phyloP scores from a whole-genome alignment of 2,113 vertebrate species.

The Gymnobelideus leadbeateri region DNA sequence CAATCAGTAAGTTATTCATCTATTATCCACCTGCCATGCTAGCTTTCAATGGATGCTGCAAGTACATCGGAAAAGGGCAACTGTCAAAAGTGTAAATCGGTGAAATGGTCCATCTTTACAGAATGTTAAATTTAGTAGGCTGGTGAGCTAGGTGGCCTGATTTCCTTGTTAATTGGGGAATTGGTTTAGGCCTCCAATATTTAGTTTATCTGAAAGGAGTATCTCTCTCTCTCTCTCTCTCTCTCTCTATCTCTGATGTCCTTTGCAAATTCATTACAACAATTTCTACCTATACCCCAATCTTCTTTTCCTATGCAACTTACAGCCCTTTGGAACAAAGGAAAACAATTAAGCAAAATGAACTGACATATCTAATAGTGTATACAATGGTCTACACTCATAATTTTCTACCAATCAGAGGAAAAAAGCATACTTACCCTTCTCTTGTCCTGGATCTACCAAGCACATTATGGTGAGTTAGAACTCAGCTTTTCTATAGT shows the following conservation, averaged over 20 bases:
- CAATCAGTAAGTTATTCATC: slow-evolving; percentile 5
- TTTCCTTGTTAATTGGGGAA: neutral
- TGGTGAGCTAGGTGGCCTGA: neutral
- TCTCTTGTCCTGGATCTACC: neutral
- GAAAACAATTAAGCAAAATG: neutral
- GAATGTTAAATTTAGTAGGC: neutral
- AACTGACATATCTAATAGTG: neutral
- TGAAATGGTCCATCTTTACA: neutral
- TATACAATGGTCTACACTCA: neutral
- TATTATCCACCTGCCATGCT: slow-evolving; percentile 18
- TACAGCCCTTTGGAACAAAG: neutral
- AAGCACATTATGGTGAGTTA: neutral
- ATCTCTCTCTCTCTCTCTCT: neutral
- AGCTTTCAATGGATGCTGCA: neutral
- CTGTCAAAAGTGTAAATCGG: slow-evolving; percentile 13
- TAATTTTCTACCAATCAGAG: neutral
- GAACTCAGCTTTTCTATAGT: neutral
- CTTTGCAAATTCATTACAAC: neutral
- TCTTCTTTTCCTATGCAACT: neutral
- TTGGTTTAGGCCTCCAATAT: neutral
- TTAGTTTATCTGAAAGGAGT: neutral
- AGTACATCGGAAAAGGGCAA: neutral
- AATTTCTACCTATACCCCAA: neutral
- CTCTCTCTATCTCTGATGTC: neutral
- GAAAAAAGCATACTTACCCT: neutral